Evolutionary conservation across 1,140 invertebrate genomes (phyloP).

Genomic region (Harpegnathos saltator): DNA sequence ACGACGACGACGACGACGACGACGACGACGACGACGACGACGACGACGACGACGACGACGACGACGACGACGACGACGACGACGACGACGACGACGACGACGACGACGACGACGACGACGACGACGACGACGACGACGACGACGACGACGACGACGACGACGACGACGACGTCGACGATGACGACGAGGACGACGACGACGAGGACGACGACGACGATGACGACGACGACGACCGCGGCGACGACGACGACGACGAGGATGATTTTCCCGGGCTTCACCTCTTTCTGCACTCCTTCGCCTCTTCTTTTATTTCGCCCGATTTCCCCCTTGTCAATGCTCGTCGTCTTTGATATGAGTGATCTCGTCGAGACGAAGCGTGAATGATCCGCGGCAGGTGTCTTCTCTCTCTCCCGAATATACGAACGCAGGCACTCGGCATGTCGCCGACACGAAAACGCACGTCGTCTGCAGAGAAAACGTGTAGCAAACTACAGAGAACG

Average conservation of each 20-base stretch:
- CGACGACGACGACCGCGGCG: not conserved
- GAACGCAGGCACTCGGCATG: conserved; percentile 50
- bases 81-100: not conserved
- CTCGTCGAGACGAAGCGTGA: conserved; percentile 47
- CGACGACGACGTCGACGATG: not conserved
- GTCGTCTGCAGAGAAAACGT: conserved; percentile 2
- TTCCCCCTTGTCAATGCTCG: not conserved
- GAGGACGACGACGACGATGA: not conserved
- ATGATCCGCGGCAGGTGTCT: conserved; percentile 61
- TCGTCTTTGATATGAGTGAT: conserved; percentile 31
- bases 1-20: not conserved
- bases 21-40: not conserved
- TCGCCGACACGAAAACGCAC: conserved; percentile 51
- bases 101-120: not conserved
- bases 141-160: not conserved
- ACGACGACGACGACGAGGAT: not conserved
- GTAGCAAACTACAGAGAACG: not conserved
- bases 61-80: not conserved
- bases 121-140: not conserved
- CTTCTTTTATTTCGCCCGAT: not conserved
- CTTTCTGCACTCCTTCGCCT: conserved; percentile 22
- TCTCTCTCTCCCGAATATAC: conserved; percentile 56
- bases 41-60: not conserved
- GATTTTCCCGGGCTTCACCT: conserved; percentile 5
- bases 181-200: not conserved